These are phyloP conservation scores for Cepaea nemoralis DNA, from an alignment of 1,140 invertebrate species.

Conservation along the genomic window DNA sequence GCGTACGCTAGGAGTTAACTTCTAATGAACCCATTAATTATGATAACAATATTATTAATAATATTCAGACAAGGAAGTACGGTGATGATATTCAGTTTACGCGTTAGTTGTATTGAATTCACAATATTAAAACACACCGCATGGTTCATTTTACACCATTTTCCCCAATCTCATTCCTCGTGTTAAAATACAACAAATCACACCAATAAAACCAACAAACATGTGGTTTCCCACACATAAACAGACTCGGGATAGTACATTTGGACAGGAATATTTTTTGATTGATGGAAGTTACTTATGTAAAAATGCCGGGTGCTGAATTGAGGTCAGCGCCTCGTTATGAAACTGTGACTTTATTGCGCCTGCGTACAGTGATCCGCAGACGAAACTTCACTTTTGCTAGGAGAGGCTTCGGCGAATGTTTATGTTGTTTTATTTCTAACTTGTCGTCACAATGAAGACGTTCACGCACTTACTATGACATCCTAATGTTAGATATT, in stretches of 20 bases:
- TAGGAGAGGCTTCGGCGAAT: conserved; percentile 1
- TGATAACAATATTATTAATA: too few species aligned
- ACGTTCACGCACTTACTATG: background rate
- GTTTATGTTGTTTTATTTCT: background rate
- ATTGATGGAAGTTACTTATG: background rate
- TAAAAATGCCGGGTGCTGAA: background rate
- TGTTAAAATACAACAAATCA: background rate
- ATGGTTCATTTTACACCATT: too few species aligned
- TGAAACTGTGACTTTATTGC: conserved; percentile 29
- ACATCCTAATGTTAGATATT: background rate
- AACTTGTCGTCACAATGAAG: background rate
- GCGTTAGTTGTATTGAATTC: background rate
- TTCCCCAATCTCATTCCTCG: background rate
- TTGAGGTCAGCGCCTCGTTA: conserved; percentile 28
- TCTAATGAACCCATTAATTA: too few species aligned
- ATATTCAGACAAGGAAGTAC: too few species aligned
- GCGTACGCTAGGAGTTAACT: too few species aligned
- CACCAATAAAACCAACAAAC: background rate
- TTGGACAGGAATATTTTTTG: background rate
- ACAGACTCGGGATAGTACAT: background rate
- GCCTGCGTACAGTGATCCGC: conserved; percentile 4
- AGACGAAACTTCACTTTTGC: background rate
- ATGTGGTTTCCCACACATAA: background rate
- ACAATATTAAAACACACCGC: background rate
- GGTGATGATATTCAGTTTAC: too few species aligned